phyloP scores from a whole-genome alignment of 2,888 invertebrate species.

The Drosophila merina region DNA sequence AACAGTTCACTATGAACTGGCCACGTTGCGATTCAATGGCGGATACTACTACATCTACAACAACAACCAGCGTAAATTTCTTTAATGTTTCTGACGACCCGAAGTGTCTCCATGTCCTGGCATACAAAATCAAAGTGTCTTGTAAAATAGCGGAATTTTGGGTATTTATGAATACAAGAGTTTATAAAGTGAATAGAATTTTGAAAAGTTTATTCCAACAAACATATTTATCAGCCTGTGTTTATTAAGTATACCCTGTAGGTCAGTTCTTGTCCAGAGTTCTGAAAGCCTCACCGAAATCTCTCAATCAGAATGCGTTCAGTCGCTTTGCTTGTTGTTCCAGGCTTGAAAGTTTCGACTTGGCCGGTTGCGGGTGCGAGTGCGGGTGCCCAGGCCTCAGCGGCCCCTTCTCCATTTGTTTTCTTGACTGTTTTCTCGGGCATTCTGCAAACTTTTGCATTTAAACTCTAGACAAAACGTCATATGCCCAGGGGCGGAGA shows the following conservation, averaged over 20 bases:
- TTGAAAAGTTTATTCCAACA: too few relatives aligned
- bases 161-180: background rate
- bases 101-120: background rate
- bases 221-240: too few relatives aligned
- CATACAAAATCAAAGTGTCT: background rate
- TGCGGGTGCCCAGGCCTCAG: background rate
- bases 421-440: slow-evolving; percentile 3
- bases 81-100: background rate
- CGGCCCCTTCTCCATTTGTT: slow-evolving; percentile 9
- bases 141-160: background rate
- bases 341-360: slow-evolving; percentile 4
- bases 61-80: slow-evolving; percentile 33
- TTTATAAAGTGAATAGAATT: too few relatives aligned
- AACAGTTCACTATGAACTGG: slow-evolving; percentile 14
- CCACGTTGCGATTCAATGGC: slow-evolving; percentile 51
- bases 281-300: slow-evolving; percentile 1
- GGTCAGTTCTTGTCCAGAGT: background rate
- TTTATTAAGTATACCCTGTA: background rate
- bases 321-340: slow-evolving; percentile 3
- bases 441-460: slow-evolving; percentile 30
- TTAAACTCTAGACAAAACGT: slow-evolving; percentile 36
- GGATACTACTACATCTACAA: slow-evolving; percentile 63
- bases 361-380: background rate
- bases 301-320: slow-evolving; percentile 65
- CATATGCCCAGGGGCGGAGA: background rate